Base-by-base conservation (phyloP, 2,888 invertebrate species). In the Limulus polyphemus region DNA sequence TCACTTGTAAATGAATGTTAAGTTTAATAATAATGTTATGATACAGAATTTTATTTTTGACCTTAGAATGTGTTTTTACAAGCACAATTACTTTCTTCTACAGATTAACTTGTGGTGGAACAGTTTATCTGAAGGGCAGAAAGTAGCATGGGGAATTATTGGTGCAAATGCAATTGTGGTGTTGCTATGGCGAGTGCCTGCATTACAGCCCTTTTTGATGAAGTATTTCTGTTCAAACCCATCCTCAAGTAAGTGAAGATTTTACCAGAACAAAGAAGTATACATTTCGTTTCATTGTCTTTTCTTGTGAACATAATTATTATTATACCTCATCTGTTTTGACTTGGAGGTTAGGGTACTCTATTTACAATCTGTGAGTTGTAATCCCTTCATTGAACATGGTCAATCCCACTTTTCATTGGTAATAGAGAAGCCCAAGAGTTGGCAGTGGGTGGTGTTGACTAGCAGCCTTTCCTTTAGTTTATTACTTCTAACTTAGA, bases 191-290 rank as follows among this genome's bases (percentile, higher is more conserved):
- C 80, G 86, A 67, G 76, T 91, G 7, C 88, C 87, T 11, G 72
- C 80, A 13, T 75, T 88, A 47, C 84, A 86, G 62, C 81, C 82
- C 2, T 76, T 81, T 16, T 91, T 95, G 91, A 74, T 86, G 57
- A 85, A 82, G 73, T 92, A 90, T 77, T 95, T 95, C 78, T 84
- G 85, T 72, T 85, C 88, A 60, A 86, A 86, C 77, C 90, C 92
- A 51, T 83, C 83, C 17, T 83, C 86, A 70, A 81, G 87, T 88
- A 79, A 80, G 63, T 58, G 12, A 55, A 51, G 58, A 48, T 47
- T 52, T 61, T 60, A 9, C 13, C 5, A 32, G 32, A 32, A 32
- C 3, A 32, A 32, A 5, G 7, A 2, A 32, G 7, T 3, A 32
- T 32, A 32, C 32, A 32, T 32, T 32, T 32, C 3, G 32, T 32